phyloP scores from a whole-genome alignment of 2,113 vertebrate genomes.

The Cromileptes altivelis region DNA sequence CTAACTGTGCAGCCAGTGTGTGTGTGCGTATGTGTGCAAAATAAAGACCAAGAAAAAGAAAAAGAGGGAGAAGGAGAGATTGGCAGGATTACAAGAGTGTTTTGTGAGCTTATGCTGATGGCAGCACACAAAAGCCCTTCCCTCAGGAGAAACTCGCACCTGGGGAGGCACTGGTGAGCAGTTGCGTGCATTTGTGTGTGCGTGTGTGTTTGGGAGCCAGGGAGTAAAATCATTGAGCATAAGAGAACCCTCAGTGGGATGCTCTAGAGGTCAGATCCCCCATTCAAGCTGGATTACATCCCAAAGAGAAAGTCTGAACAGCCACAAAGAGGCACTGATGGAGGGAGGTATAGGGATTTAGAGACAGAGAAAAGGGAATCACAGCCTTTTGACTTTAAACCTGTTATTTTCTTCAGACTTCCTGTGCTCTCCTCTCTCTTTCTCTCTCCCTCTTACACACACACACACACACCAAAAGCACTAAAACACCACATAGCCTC shows the following conservation, averaged over 20 bases:
- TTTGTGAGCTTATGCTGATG: conserved; percentile 75
- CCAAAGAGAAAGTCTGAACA: conserved; percentile 76
- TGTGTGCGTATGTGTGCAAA: conserved; percentile 13
- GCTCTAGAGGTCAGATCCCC: conserved; percentile 55
- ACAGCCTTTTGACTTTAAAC: conserved; percentile 68
- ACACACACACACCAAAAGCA: conserved; percentile 28
- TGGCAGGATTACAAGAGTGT: conserved; percentile 75
- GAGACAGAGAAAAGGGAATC: conserved; percentile 69
- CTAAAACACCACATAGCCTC: conserved; percentile 51
- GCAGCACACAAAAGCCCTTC: conserved; percentile 75
- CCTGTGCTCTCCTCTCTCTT: conserved; percentile 36
- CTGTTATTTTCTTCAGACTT: conserved; percentile 73
- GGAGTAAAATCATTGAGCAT: conserved; percentile 49
- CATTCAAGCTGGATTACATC: conserved; percentile 76
- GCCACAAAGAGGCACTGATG: conserved; percentile 66
- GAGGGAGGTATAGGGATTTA: conserved; percentile 66
- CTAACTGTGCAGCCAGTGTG: not conserved
- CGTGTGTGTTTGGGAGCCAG: conserved; percentile 42
- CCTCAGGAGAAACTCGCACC: conserved; percentile 79
- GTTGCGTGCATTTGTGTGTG: conserved; percentile 43
- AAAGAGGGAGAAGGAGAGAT: conserved; percentile 45
- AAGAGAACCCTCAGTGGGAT: conserved; percentile 47
- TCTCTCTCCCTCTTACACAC: not conserved
- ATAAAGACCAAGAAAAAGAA: conserved; percentile 29
- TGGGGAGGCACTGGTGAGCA: conserved; percentile 64